Percentiles rank a stretch among this genome's conserved stretches.
phyloP scores from a whole-genome alignment of 53 echinoderm and acorn worm species.

The Arbacia lixula region DNA sequence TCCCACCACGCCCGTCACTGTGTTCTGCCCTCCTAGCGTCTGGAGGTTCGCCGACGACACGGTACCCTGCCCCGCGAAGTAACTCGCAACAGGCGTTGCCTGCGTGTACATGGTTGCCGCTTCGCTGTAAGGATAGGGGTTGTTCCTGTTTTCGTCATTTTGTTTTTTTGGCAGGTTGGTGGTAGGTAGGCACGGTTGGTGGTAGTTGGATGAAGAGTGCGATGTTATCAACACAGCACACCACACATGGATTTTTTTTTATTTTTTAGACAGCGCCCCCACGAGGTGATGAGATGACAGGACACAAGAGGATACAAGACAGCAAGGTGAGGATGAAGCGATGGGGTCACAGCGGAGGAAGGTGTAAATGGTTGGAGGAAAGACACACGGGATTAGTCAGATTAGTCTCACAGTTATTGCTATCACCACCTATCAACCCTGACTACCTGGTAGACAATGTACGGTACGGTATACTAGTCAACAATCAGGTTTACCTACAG shows the following conservation, averaged over 20 bases:
- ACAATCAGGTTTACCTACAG: too few species aligned
- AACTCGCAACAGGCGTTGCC: conserved; percentile 83
- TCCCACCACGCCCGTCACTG: conserved; percentile 71
- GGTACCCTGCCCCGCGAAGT: conserved; percentile 78
- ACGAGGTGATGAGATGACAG: conserved; percentile 63
- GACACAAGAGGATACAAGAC: conserved; percentile 60
- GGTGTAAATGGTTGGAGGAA: conserved; percentile 54
- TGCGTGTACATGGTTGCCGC: conserved; percentile 97
- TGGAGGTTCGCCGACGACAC: conserved; percentile 73
- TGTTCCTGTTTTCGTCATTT: conserved; percentile 78
- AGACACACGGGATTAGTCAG: conserved; percentile 60
- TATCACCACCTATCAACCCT: conserved; percentile 3
- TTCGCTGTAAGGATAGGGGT: conserved; percentile 99
- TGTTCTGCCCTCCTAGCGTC: conserved; percentile 78
- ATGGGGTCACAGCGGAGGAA: conserved; percentile 35
- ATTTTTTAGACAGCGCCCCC: conserved; percentile 51
- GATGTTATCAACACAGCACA: conserved; percentile 39
- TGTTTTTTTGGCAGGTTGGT: conserved; percentile 34
- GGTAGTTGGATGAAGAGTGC: conserved; percentile 54
- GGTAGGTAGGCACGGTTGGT: too few species aligned
- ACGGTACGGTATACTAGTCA: too few species aligned
- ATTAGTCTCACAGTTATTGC: conserved; percentile 12
- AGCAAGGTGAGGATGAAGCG: conserved; percentile 63
- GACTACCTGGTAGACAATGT: too few species aligned
- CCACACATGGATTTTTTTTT: conserved; percentile 52